Conservation (phyloP, 2,888 invertebrate species). For the Selenia dentaria region DNA sequence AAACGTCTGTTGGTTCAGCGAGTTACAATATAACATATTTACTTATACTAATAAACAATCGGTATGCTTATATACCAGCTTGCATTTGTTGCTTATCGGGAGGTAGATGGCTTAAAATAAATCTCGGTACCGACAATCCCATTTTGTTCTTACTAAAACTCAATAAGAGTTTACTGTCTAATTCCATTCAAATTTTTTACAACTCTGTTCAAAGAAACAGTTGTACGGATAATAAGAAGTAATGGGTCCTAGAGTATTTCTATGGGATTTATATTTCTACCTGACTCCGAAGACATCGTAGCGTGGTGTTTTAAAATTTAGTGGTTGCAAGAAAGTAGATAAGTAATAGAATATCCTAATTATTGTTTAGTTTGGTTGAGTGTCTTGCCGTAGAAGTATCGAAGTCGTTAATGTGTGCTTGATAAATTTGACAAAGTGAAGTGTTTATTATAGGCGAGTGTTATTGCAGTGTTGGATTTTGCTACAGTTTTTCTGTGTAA, state of each 20-base stretch:
- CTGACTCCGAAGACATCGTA: constrained; percentile 33
- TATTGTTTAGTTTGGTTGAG: constrained; percentile 31
- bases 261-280: constrained; percentile 41
- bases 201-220: constrained; percentile 18
- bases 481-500: too few relatives aligned
- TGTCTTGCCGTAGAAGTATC: constrained; percentile 26
- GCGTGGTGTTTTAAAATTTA: constrained; percentile 46
- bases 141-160: constrained; percentile 27
- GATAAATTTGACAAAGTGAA: not conserved
- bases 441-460: not conserved
- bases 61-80: too few relatives aligned
- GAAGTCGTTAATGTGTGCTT: not conserved
- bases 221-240: constrained; percentile 18
- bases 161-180: constrained; percentile 22
- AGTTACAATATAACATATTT: too few relatives aligned
- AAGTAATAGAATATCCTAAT: constrained; percentile 26
- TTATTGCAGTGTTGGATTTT: not conserved
- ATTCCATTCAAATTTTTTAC: constrained; percentile 11
- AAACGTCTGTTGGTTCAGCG: too few relatives aligned
- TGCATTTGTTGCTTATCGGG: not conserved
- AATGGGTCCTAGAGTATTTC: constrained; percentile 27
- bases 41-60: too few relatives aligned
- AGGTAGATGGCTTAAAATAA: constrained; percentile 1
- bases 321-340: constrained; percentile 31
- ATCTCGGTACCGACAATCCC: constrained; percentile 6